A percentile compares a stretch with the other conserved stretches of the same genome.
These are phyloP conservation scores for Denticeps clupeoides DNA, from an alignment of 2,797 vertebrate species.

Conservation along the genomic window DNA sequence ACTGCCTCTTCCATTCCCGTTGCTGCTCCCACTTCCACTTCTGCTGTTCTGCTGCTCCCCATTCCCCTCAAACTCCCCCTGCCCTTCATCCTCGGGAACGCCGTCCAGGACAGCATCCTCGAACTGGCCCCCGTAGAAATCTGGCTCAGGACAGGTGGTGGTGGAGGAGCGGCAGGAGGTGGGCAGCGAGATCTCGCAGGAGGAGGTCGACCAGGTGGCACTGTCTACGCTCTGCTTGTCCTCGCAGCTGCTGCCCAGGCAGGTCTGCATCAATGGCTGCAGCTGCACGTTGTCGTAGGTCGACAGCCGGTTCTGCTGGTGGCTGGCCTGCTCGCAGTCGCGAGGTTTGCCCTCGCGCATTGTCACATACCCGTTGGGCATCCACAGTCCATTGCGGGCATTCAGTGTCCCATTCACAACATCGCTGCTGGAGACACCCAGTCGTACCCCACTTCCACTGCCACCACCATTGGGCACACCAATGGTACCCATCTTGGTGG, in stretches of 20 bases:
- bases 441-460: constrained; percentile 49
- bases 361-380: constrained; percentile 73
- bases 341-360: constrained; percentile 73
- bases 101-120: constrained; percentile 76
- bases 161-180: constrained; percentile 92
- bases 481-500: constrained; percentile 90
- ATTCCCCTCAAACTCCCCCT: constrained; percentile 47
- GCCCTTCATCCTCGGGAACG: constrained; percentile 54
- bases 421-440: constrained; percentile 75
- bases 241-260: constrained; percentile 66
- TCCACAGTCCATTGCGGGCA: constrained; percentile 63
- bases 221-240: constrained; percentile 97
- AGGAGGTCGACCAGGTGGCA: constrained; percentile 96
- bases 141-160: constrained; percentile 91
- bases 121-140: constrained; percentile 75
- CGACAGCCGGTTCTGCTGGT: constrained; percentile 82
- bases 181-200: constrained; percentile 93
- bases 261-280: constrained; percentile 60
- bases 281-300: constrained; percentile 95
- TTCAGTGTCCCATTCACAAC: constrained; percentile 52
- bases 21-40: constrained; percentile 21
- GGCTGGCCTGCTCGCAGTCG: constrained; percentile 54
- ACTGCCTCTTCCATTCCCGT: constrained; percentile 47
- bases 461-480: constrained; percentile 63
- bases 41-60: constrained; percentile 23